Base-by-base conservation (phyloP, 2,888 invertebrate genomes). In the Drosophila pseudotakahashii region DNA sequence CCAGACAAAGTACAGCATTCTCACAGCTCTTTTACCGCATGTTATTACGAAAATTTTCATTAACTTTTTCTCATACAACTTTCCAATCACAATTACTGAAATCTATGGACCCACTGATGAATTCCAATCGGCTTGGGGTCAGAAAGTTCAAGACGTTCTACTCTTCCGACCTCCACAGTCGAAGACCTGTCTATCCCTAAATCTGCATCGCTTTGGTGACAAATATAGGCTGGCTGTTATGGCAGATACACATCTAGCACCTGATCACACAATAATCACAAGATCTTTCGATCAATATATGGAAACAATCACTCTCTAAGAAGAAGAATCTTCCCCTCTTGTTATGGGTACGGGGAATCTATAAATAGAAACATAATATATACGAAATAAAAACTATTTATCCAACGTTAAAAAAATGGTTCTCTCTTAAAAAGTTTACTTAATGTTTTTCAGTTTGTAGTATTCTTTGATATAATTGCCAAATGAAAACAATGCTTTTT, bases 101-200 rank as follows among this genome's bases (percentile, higher is more conserved):
- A 90, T 92, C 52, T 88, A 91, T 76, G 91, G 91, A 5, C 81
- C 80, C 11, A 88, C 86, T 1, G 78, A 89, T 0, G 86, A 90
- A 34, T 90, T 91, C 45, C 78, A 89, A 48, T 88, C 91, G 0
- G 59, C 88, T 4, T 92, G 92, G 91, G 91, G 91, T 0, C 92
- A 92, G 58, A 73, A 81, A 0, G 90, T 92, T 0, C 79, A 90
- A 32, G 91, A 92, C 83, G 89, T 92, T 0, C 53, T 92, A 7
- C 84, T 91, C 1, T 92, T 92, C 44, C 73, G 91, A 9, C 92
- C 92, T 5, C 92, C 92, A 2, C 92, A 92, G 64, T 92, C 92
- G 0, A 92, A 92, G 66, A 92, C 92, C 11, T 91, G 92, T 59
- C 71, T 92, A 0, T 92, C 92, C 0, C 61, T 92, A 39, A 92